Evolutionary conservation across 2,888 invertebrate genomes (phyloP), one percentile per base, ranked within the genome.

Genomic region (Blera fallax): DNA sequence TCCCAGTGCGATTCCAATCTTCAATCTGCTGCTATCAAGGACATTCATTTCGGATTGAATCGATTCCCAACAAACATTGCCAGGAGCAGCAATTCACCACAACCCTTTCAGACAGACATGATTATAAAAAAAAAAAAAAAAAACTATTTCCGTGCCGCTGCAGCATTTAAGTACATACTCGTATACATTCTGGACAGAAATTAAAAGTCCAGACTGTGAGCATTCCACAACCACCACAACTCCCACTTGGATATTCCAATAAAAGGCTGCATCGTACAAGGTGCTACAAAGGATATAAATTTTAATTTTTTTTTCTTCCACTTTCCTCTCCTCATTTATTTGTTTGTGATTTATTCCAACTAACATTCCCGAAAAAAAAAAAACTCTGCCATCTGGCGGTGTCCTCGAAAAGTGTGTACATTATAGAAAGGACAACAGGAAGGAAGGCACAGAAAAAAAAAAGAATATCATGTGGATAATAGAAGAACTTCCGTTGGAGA

Each of bases 1-100:
- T 43, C 62, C 48, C 50, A 37, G 14, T 45, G 64, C 43, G 69
- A 80, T 79, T 74, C 56, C 27, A 50, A 84, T 74, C 80, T 74
- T 37, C 65, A 52, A 70, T 29, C 37, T 74, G 11, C 37, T 74
- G 11, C 34, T 29, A 74, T 64, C 80, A 74, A 84, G 84, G 80
- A 84, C 84, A 80, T 84, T 80, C 69, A 80, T 80, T 80, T 58
- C 21, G 48, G 69, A 80, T 65, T 67, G 64, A 80, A 84, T 84
- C 80, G 80, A 84, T 84, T 62, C 56, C 24, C 54, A 67, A 16
- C 11, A 52, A 60, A 65, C 48, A 37, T 18, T 52, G 72, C 79
- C 72, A 67, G 40, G n/a, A 50, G 79, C 69, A 62, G n/a, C n/a
- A n/a, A n/a, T n/a, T n/a, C n/a, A 40, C 21, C 54, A 34, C 65